A percentile compares a stretch with the other conserved stretches of the same genome.
Evolutionary conservation across 2,797 vertebrate genomes (phyloP).

Genomic region (Pangasius mekongensis): DNA sequence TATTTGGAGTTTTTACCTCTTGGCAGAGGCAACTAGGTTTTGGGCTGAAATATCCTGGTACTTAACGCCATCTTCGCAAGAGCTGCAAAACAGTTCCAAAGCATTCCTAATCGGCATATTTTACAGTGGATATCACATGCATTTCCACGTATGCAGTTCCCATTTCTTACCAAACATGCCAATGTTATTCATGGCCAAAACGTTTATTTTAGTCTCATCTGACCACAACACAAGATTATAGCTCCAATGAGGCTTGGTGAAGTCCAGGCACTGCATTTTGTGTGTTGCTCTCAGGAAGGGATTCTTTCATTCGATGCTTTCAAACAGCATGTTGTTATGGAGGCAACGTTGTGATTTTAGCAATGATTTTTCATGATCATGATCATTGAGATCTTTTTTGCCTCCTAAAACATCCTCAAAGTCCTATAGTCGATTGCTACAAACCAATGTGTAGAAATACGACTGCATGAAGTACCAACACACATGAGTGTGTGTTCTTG

Average conservation of each 20-base stretch:
- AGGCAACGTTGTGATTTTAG: neutral
- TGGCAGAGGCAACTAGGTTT: neutral
- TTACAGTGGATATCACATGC: neutral
- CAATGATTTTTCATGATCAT: neutral
- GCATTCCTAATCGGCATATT: neutral
- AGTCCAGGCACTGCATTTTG: neutral
- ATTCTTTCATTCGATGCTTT: neutral
- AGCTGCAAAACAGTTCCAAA: neutral
- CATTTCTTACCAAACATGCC: neutral
- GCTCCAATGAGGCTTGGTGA: neutral
- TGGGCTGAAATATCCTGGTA: neutral
- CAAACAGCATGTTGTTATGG: neutral
- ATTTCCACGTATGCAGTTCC: neutral
- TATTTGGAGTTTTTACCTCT: neutral
- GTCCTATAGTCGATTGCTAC: neutral
- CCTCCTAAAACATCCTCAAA: too few relatives aligned
- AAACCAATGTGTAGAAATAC: neutral
- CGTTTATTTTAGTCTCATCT: neutral
- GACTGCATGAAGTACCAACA: neutral
- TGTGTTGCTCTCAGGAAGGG: neutral
- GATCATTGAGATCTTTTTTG: neutral
- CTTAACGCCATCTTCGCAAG: neutral
- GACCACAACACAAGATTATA: slow-evolving; percentile 1
- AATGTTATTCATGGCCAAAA: neutral
- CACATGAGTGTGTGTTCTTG: neutral